Base-by-base conservation (phyloP, 2,113 vertebrate genomes). In the Ptilorrhoa leucosticta region DNA sequence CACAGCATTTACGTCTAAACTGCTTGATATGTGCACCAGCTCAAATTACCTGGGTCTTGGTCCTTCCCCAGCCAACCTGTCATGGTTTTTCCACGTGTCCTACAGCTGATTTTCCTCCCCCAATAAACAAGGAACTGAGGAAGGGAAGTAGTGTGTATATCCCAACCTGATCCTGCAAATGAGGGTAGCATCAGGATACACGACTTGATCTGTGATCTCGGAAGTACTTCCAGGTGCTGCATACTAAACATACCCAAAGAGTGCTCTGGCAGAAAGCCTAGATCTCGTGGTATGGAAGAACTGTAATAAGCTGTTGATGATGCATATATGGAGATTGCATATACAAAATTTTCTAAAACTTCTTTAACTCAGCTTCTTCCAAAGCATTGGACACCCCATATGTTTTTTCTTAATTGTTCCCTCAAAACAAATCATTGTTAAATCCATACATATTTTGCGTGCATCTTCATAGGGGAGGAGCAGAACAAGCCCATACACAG, bases 191-290 rank as follows among this genome's bases (percentile, higher is more conserved):
- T 88, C 35, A 7, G 78, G 57, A 83, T 90, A 68, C 39, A 72
- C 18, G 53, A 39, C 68, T 68, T 77, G 91, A 68, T 97, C 88
- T 35, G 39, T 93, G 94, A 65, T 94, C 95, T 95, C 15, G 83
- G 95, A 95, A 97, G 95, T 89, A 92, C 51, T 96, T 93, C 96
- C 96, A 97, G 96, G 94, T 97, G 96, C 95, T 94, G 94, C 95
- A 96, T 92, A 90, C 65, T 96, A 94, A 96, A 70, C 83, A 89
- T 71, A 45, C 86, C 89, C 93, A 47, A 78, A 65, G 90, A 95
- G 92, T 68, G 58, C 72, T 96, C 93, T 96, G 94, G 94, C 96
- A 96, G 76, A 71, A 79, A 96, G 94, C 95, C 96, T 96, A 90
- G 96, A 95, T 92, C 94, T 87, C 0, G 3, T 84, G 83, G 80